Evolutionary conservation across 30 jellyfish, hydroid and myxozoan species (phyloP).

Genomic region (Hydractinia symbiolongicarpus): DNA sequence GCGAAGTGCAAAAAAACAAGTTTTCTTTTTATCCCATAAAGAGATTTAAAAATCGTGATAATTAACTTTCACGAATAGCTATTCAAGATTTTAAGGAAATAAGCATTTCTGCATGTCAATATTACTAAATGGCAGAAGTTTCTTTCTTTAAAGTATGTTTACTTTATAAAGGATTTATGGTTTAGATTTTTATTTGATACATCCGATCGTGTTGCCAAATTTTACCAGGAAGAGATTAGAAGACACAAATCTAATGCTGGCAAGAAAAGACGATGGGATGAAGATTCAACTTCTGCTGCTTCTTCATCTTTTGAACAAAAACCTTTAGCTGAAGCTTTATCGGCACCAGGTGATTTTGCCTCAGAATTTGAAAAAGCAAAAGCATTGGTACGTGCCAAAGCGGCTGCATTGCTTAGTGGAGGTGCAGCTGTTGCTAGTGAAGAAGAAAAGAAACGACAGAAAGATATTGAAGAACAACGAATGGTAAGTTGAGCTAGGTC

Average conservation of each 20-base stretch:
- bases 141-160: too few relatives aligned
- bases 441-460: slow-evolving; percentile 46
- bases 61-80: too few relatives aligned
- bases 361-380: slow-evolving; percentile 84
- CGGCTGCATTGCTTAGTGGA: slow-evolving; percentile 46
- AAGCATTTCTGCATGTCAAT: not conserved
- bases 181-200: slow-evolving; percentile 59
- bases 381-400: slow-evolving; percentile 76
- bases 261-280: slow-evolving; percentile 34
- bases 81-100: not conserved
- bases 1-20: too few relatives aligned
- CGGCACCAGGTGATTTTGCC: slow-evolving; percentile 31
- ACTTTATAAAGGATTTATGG: not conserved
- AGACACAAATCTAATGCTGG: slow-evolving; percentile 3
- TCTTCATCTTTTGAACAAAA: slow-evolving; percentile 32
- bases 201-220: slow-evolving; percentile 48
- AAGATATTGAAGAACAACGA: slow-evolving; percentile 60
- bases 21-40: too few relatives aligned
- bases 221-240: slow-evolving; percentile 23
- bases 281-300: not conserved
- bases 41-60: too few relatives aligned
- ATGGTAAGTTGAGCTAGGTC: slow-evolving; percentile 36
- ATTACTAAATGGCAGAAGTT: not conserved
- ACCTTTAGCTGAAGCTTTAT: slow-evolving; percentile 26
- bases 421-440: slow-evolving; percentile 7